Evolutionary conservation across 35 echinoderm and acorn worm species (phyloP).

Genomic region (Holothuria glaberrima): DNA sequence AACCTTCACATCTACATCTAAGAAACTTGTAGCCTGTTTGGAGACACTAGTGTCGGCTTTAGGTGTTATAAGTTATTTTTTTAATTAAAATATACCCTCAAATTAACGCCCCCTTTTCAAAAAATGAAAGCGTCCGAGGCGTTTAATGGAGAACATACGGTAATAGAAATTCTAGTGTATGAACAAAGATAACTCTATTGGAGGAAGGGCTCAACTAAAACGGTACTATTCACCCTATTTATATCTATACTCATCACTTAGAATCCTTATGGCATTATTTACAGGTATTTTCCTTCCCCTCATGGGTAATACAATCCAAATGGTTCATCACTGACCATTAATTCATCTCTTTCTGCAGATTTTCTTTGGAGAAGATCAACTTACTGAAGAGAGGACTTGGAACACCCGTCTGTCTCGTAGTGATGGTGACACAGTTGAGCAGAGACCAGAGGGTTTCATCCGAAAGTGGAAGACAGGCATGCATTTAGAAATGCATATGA

Average conservation of each 20-base stretch:
- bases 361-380: slow-evolving; percentile 26
- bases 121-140: too few species aligned
- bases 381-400: slow-evolving; percentile 6
- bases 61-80: too few species aligned
- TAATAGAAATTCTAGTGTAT: too few species aligned
- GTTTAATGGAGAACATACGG: too few species aligned
- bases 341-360: neutral
- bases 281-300: neutral
- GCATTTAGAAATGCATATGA: slow-evolving; percentile 15
- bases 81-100: too few species aligned
- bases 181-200: too few species aligned
- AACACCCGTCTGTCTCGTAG: neutral
- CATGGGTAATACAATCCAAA: neutral
- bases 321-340: neutral
- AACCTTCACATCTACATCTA: too few species aligned
- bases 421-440: slow-evolving; percentile 3
- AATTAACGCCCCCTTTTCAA: too few species aligned
- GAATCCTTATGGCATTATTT: neutral
- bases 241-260: neutral
- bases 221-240: neutral
- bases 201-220: too few species aligned
- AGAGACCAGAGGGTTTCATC: slow-evolving; percentile 33
- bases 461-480: slow-evolving; percentile 44
- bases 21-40: too few species aligned
- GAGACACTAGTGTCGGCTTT: too few species aligned